Conservation (phyloP, 2,113 vertebrate species). For the Hymenochirus boettgeri region DNA sequence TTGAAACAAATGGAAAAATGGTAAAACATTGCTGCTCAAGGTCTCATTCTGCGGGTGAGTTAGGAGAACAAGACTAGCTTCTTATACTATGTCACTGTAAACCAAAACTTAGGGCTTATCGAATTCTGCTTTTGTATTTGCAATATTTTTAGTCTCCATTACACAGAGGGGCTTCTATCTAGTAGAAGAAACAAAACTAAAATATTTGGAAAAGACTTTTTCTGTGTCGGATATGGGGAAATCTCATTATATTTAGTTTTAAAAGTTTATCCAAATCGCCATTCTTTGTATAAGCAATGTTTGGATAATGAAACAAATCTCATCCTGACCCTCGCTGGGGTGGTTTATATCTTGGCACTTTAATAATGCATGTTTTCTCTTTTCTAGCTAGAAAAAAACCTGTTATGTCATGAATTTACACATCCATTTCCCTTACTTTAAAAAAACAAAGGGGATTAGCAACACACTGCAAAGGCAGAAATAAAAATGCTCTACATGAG, state of each 20-base stretch:
- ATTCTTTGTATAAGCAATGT: slow-evolving; percentile 5
- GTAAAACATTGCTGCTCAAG: slow-evolving; percentile 67
- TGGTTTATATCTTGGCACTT: slow-evolving; percentile 33
- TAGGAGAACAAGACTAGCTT: slow-evolving; percentile 53
- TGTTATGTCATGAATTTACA: slow-evolving; percentile 4
- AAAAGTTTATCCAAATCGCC: slow-evolving; percentile 11
- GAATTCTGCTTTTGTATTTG: slow-evolving; percentile 55
- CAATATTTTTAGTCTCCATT: slow-evolving; percentile 58
- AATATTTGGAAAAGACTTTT: slow-evolving; percentile 21
- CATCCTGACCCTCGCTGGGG: slow-evolving; percentile 30
- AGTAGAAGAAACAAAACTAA: slow-evolving; percentile 49
- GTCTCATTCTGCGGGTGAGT: slow-evolving; percentile 45
- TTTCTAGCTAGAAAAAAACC: slow-evolving; percentile 7
- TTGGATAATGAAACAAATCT: background rate
- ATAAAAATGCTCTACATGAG: background rate
- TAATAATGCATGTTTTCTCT: slow-evolving; percentile 29
- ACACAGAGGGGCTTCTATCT: slow-evolving; percentile 52
- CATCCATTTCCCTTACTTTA: too few relatives aligned
- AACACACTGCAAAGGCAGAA: background rate
- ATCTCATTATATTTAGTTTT: slow-evolving; percentile 33
- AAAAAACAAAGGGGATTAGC: background rate
- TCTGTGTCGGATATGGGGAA: background rate
- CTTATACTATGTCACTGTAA: slow-evolving; percentile 58
- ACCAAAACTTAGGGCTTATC: slow-evolving; percentile 60
- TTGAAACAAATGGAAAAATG: slow-evolving; percentile 44